These are phyloP conservation scores for Idaea aversata DNA, from an alignment of 2,888 invertebrate genomes.

Conservation along the genomic window DNA sequence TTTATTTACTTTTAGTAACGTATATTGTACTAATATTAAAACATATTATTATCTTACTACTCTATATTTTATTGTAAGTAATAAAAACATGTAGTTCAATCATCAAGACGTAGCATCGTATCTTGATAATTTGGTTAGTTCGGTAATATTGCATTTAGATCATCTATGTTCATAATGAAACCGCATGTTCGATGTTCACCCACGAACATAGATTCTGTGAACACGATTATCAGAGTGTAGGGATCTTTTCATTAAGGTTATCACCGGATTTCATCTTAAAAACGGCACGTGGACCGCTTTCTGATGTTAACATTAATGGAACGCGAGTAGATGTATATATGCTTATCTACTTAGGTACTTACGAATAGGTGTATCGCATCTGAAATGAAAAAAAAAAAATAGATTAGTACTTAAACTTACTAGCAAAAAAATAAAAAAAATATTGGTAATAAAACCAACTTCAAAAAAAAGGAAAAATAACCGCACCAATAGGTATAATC, in stretches of 20 bases:
- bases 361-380: neutral
- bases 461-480: too few species aligned
- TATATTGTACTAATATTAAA: too few species aligned
- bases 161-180: neutral
- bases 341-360: neutral
- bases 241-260: conserved; percentile 79
- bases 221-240: conserved; percentile 12
- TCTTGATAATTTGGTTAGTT: neutral
- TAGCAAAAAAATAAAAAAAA: too few species aligned
- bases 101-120: too few species aligned
- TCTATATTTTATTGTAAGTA: too few species aligned
- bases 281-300: conserved; percentile 57
- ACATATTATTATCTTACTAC: too few species aligned
- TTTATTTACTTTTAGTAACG: too few species aligned
- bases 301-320: conserved; percentile 21
- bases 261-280: conserved; percentile 47
- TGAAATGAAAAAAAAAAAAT: neutral
- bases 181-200: neutral
- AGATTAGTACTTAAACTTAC: neutral
- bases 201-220: neutral
- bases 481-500: too few species aligned
- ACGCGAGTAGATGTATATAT: neutral
- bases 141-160: conserved; percentile 7
- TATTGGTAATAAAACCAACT: too few species aligned
- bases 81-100: too few species aligned